Conservation (phyloP, 2,888 invertebrate genomes). For the Prionchulus punctatus region DNA sequence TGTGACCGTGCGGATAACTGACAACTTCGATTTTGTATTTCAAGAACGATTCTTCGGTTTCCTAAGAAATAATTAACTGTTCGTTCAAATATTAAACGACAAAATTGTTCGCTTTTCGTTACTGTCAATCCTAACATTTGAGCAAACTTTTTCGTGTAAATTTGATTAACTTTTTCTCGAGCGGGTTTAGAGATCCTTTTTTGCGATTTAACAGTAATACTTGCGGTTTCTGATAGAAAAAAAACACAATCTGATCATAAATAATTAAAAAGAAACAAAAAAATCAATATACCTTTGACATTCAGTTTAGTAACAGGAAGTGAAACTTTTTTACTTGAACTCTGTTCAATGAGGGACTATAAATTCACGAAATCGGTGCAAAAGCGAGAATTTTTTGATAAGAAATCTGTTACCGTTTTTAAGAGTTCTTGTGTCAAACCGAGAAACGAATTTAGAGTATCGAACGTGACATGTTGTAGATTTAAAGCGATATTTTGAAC, state of each 20-base stretch:
- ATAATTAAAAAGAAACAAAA: background rate
- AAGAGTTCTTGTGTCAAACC: background rate
- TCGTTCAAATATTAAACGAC: background rate
- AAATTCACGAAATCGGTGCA: no score
- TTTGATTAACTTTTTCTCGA: no score
- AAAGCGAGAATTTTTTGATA: background rate
- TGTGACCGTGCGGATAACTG: no score
- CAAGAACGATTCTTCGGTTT: background rate
- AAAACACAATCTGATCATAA: background rate
- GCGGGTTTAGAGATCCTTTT: no score
- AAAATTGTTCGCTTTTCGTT: no score
- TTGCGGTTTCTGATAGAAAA: no score
- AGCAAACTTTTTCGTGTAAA: background rate
- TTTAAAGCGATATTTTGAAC: constrained; percentile 5
- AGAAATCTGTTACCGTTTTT: background rate
- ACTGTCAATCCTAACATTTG: background rate
- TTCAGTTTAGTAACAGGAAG: no score
- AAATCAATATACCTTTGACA: background rate
- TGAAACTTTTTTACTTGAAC: no score
- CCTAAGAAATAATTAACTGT: background rate
- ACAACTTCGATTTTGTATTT: no score
- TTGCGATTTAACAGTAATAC: no score
- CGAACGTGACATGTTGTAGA: background rate
- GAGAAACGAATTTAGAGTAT: background rate
- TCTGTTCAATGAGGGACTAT: no score